Base-by-base conservation (phyloP, 2,888 invertebrate genomes). In the Synanthedon andrenaeformis region DNA sequence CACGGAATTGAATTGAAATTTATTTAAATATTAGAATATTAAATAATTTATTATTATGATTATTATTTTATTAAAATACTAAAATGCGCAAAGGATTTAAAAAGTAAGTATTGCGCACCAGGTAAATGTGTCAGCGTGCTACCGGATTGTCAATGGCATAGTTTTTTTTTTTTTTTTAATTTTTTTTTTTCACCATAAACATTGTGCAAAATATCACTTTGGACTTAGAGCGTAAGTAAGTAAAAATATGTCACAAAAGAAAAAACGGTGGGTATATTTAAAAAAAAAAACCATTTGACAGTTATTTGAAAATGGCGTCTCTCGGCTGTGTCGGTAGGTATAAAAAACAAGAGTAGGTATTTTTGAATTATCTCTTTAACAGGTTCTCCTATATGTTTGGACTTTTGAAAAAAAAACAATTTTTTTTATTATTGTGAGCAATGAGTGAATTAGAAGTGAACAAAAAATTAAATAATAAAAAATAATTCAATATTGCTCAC, bases 211-310 rank as follows among this genome's bases (percentile, higher is more conserved):
- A 17, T 10, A 23, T 23, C 19, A 19, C 17, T 19, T 49, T 13
- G 49, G 17, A 14, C 17, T 17, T 49, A 6, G 23, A 19, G 19
- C 53, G 57, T 55, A 55, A 58, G 58, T 57, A 77, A 75, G 62
- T 28, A 59, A 35, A 42, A 60, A 19, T 19, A 3, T 19, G 14
- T 28, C 57, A 49, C 23, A 5, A 23, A 23, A 23, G 4, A 23
- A 45, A 48, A 54, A 53, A 70, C 72, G 79, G 81, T 82, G 74
- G 80, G 82, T 81, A 76, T 67, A 49, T 13, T 17, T 13, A 1
- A 14, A 45, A 42, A 23, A 23, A 23, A 23, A 4, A 23, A 13
- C 13, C 11, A 45, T 45, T 45, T 35, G 35, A 35, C 35, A 35
- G 35, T 10, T 45, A 45, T 45, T 45, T 45, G 51, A 19, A n/a